Evolutionary conservation across 2,888 invertebrate genomes (phyloP).

Genomic region (Clivina fossor): DNA sequence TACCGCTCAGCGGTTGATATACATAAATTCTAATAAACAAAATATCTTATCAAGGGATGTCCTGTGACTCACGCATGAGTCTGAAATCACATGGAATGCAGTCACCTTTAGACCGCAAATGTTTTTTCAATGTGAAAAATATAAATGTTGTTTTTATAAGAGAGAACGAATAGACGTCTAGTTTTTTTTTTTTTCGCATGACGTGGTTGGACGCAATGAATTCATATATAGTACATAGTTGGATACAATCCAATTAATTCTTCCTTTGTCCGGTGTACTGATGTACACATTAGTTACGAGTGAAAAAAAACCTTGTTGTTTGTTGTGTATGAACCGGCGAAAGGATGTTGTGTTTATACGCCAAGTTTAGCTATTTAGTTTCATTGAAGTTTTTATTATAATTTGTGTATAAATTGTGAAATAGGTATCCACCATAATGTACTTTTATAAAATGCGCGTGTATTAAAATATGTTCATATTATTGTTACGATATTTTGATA

Average conservation of each 20-base stretch:
- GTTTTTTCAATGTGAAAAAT: conserved; percentile 2
- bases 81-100: conserved; percentile 16
- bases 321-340: conserved; percentile 5
- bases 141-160: not conserved
- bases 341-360: conserved; percentile 20
- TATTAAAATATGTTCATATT: no score
- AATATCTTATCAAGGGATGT: conserved; percentile 31
- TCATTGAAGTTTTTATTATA: no score
- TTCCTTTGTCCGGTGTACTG: conserved; percentile 28
- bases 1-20: no score
- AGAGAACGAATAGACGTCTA: not conserved
- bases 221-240: conserved; percentile 13
- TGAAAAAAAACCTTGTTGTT: conserved; percentile 2
- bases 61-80: conserved; percentile 20
- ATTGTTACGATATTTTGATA: no score
- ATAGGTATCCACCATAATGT: no score
- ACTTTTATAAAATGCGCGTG: no score
- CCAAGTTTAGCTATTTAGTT: no score
- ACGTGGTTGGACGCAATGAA: conserved; percentile 14
- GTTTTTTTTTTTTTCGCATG: conserved; percentile 10
- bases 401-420: no score
- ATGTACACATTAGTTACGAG: no score
- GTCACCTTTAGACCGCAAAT: conserved; percentile 28
- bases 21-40: no score
- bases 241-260: conserved; percentile 21